A percentile compares a stretch with the other conserved stretches of the same genome.
phyloP scores from a whole-genome alignment of 2,797 vertebrate genomes.

The Emys orbicularis region DNA sequence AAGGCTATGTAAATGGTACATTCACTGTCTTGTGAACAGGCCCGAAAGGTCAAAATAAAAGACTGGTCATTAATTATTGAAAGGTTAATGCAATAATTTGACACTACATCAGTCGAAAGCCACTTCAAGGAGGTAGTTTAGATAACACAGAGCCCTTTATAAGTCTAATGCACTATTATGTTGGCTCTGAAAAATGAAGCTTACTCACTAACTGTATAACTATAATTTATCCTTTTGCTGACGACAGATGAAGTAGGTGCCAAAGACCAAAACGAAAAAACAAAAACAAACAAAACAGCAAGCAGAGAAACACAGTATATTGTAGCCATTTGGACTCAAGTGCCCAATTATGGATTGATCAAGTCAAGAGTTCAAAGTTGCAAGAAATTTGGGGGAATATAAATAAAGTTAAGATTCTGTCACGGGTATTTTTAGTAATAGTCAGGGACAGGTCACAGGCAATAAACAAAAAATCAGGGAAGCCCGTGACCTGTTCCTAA shows the following conservation, averaged over 20 bases:
- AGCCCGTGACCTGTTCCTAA: too few relatives aligned
- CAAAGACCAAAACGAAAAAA: not conserved
- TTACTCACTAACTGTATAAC: not conserved
- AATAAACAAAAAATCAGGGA: too few relatives aligned
- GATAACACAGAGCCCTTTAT: conserved; percentile 48
- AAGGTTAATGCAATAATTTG: conserved; percentile 69
- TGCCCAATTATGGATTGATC: not conserved
- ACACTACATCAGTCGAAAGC: conserved; percentile 37
- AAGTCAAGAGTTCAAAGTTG: not conserved
- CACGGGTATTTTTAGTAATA: too few relatives aligned
- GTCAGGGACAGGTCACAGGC: too few relatives aligned
- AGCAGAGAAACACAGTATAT: not conserved
- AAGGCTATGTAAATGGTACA: conserved; percentile 35
- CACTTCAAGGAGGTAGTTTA: conserved; percentile 25
- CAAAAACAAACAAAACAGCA: not conserved
- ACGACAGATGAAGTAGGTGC: not conserved
- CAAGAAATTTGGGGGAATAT: not conserved
- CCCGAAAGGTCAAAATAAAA: conserved; percentile 66
- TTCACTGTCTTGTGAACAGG: conserved; percentile 37
- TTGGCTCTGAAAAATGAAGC: conserved; percentile 6
- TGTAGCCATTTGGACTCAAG: not conserved
- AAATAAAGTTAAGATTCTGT: not conserved
- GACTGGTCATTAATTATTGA: conserved; percentile 56
- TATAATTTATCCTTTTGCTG: not conserved
- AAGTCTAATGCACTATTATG: conserved; percentile 11